Percentiles rank a stretch among this genome's conserved stretches.
These are phyloP conservation scores for Bombus terrestris DNA, from an alignment of 1,140 invertebrate species.

Conservation along the genomic window DNA sequence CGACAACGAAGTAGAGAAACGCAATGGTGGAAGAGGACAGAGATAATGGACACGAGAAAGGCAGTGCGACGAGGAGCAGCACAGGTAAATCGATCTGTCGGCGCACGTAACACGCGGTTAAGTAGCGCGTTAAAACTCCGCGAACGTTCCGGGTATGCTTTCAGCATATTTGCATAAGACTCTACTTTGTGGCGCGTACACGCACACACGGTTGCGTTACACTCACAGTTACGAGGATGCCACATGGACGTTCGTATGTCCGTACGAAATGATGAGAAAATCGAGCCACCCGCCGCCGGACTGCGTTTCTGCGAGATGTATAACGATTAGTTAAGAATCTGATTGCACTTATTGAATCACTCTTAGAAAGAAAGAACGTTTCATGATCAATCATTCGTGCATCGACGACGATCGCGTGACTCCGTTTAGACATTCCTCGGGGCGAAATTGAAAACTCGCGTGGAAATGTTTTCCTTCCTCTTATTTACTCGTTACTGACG, in stretches of 20 bases:
- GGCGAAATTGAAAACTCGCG: constrained; percentile 23
- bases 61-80: constrained; percentile 18
- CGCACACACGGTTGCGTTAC: neutral
- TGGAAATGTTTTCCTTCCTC: neutral
- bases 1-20: neutral
- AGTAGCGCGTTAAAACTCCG: constrained; percentile 69
- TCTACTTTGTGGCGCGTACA: constrained; percentile 51
- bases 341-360: neutral
- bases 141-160: constrained; percentile 63
- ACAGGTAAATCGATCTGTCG: constrained; percentile 64
- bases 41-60: neutral
- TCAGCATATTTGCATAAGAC: constrained; percentile 67
- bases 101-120: constrained; percentile 62
- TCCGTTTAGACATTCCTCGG: neutral
- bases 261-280: constrained; percentile 37
- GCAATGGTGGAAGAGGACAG: neutral
- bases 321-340: no score
- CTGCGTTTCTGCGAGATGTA: no score
- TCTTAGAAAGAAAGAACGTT: neutral
- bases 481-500: neutral
- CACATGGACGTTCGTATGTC: constrained; percentile 21
- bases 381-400: constrained; percentile 1
- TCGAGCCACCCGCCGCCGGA: neutral
- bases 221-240: constrained; percentile 21
- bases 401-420: constrained; percentile 8